These are phyloP conservation scores for Pollenia amentaria DNA, from an alignment of 2,888 invertebrate genomes.

Conservation along the genomic window DNA sequence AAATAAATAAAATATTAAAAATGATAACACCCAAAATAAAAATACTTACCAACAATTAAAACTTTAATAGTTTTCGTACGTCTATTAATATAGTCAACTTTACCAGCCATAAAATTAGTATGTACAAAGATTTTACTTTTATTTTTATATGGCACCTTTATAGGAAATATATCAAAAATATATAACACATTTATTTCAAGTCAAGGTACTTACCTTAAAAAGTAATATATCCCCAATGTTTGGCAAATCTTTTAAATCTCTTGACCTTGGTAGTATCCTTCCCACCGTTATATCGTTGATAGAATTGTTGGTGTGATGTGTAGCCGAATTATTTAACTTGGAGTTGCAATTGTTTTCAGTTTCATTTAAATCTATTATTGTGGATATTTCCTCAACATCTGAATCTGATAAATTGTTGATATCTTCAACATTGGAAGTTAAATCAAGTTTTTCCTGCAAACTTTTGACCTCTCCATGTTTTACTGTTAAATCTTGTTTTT, in stretches of 20 bases:
- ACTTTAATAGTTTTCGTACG: conserved; percentile 77
- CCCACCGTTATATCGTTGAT: background rate
- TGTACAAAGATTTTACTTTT: background rate
- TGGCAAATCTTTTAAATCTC: conserved; percentile 30
- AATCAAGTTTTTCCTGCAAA: background rate
- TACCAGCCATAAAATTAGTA: conserved; percentile 76
- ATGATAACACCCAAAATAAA: background rate
- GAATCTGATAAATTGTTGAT: conserved; percentile 26
- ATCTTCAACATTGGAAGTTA: conserved; percentile 15
- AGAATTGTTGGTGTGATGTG: too few species aligned
- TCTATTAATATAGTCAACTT: conserved; percentile 77
- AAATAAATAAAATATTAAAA: background rate
- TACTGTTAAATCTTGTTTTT: conserved; percentile 4
- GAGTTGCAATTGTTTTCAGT: conserved; percentile 43
- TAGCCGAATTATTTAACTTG: background rate
- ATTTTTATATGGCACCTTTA: conserved; percentile 42
- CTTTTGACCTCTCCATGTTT: too few species aligned
- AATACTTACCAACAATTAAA: conserved; percentile 75
- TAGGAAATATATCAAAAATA: conserved; percentile 23
- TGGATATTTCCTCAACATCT: conserved; percentile 65
- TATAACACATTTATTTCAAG: background rate
- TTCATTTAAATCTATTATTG: conserved; percentile 70
- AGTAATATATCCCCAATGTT: conserved; percentile 54
- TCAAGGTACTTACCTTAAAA: conserved; percentile 57
- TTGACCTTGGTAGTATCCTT: conserved; percentile 47